These are phyloP conservation scores for Sesamia nonagrioides DNA, from an alignment of 1,140 invertebrate genomes.

Conservation along the genomic window DNA sequence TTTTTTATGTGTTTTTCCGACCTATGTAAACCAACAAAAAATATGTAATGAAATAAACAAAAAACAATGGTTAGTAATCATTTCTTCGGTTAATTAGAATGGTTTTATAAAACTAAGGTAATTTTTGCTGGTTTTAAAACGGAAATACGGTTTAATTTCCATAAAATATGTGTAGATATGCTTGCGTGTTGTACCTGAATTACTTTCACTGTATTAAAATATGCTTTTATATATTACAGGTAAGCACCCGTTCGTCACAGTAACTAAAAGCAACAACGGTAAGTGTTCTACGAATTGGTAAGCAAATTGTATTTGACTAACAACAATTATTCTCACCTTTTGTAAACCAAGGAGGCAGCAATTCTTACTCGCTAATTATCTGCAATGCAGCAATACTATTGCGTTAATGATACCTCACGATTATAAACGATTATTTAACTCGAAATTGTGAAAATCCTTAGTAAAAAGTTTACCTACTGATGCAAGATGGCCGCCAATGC, in stretches of 20 bases:
- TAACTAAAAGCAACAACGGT: not conserved
- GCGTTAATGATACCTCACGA: conserved; percentile 34
- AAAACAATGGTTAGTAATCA: no score
- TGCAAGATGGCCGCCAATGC: not conserved
- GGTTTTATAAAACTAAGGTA: no score
- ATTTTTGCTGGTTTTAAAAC: no score
- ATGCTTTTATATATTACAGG: not conserved
- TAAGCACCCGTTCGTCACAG: not conserved
- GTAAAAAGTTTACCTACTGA: not conserved
- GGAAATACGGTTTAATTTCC: no score
- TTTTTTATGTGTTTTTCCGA: not conserved
- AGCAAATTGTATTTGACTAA: not conserved
- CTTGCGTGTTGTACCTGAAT: not conserved
- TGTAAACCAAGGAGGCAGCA: not conserved
- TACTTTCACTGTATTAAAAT: not conserved
- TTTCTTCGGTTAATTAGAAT: no score
- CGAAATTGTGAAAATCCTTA: not conserved
- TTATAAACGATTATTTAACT: conserved; percentile 36
- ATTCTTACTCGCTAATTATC: conserved; percentile 1
- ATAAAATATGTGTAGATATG: not conserved
- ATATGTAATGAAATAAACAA: no score
- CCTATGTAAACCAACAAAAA: no score
- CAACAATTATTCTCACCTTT: conserved; percentile 3
- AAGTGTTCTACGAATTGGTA: not conserved
- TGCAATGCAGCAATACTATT: not conserved